A percentile compares a stretch with the other conserved stretches of the same genome.
Evolutionary conservation across 2,888 invertebrate species (phyloP).

Genomic region (Odontocerum albicorne): DNA sequence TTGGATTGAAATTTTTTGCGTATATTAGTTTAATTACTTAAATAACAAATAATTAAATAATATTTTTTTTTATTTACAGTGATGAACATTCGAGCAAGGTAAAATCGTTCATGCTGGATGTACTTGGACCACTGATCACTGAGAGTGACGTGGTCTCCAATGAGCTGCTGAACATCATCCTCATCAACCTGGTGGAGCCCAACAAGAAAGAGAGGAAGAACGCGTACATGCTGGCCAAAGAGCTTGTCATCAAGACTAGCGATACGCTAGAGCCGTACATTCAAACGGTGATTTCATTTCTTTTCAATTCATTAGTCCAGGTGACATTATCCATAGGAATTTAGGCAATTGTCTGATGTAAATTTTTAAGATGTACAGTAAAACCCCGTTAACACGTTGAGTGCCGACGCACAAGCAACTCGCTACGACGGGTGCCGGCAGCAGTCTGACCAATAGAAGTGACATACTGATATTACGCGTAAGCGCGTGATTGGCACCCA

Average conservation of each 20-base stretch:
- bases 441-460: too few relatives aligned
- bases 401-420: too few relatives aligned
- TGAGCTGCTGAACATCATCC: slow-evolving; percentile 90
- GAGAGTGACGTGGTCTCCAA: slow-evolving; percentile 95
- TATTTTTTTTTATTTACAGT: slow-evolving; percentile 49
- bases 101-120: slow-evolving; percentile 95
- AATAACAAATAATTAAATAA: too few relatives aligned
- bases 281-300: slow-evolving; percentile 78
- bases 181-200: slow-evolving; percentile 93
- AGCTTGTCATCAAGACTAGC: slow-evolving; percentile 87
- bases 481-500: too few relatives aligned
- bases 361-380: neutral
- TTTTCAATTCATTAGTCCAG: too few relatives aligned
- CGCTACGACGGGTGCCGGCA: too few relatives aligned
- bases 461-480: too few relatives aligned
- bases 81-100: slow-evolving; percentile 96
- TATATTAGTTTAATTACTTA: too few relatives aligned
- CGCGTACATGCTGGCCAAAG: slow-evolving; percentile 88
- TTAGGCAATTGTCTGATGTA: too few relatives aligned
- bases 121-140: slow-evolving; percentile 89
- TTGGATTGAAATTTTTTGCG: too few relatives aligned
- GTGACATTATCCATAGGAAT: too few relatives aligned
- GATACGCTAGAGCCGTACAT: slow-evolving; percentile 94
- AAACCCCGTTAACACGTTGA: too few relatives aligned
- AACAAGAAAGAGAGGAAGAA: slow-evolving; percentile 86